Evolutionary conservation across 35 echinoderm and acorn worm genomes (phyloP).

Genomic region (Hemicentrotus pulcherrimus): DNA sequence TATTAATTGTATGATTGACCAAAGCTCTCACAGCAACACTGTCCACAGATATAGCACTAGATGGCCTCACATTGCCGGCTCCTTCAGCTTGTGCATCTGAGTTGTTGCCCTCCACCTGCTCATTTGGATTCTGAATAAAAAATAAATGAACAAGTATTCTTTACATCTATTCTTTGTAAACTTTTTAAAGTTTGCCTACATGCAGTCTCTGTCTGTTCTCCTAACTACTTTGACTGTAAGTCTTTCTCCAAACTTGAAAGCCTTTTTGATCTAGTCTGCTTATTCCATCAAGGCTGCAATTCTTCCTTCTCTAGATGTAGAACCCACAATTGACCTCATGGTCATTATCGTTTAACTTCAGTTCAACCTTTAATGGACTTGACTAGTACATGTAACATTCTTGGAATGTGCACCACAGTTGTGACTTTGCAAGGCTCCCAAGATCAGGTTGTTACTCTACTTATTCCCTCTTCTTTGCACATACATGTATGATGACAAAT

Average conservation of each 20-base stretch:
- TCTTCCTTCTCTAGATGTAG: neutral
- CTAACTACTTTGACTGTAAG: too few species aligned
- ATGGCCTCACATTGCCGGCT: neutral
- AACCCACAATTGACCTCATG: neutral
- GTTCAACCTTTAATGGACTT: neutral
- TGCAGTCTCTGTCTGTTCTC: neutral
- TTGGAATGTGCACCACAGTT: neutral
- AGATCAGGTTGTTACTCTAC: neutral
- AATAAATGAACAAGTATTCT: neutral
- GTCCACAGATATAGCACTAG: neutral
- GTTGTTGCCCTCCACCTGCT: conserved; percentile 8
- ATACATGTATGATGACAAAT: neutral
- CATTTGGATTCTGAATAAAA: neutral
- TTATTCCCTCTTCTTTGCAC: neutral
- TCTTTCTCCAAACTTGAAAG: too few species aligned
- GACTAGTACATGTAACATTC: neutral
- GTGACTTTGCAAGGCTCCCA: neutral
- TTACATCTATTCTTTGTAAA: neutral
- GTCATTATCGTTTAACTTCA: neutral
- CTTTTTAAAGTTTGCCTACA: neutral
- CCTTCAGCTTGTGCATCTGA: too few species aligned
- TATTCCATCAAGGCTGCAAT: neutral
- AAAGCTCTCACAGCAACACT: neutral
- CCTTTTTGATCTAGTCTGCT: neutral
- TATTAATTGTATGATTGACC: neutral